Evolutionary conservation across 2,113 vertebrate species (phyloP), one percentile per base, ranked within the genome.

Genomic region (Muntiacus reevesi): DNA sequence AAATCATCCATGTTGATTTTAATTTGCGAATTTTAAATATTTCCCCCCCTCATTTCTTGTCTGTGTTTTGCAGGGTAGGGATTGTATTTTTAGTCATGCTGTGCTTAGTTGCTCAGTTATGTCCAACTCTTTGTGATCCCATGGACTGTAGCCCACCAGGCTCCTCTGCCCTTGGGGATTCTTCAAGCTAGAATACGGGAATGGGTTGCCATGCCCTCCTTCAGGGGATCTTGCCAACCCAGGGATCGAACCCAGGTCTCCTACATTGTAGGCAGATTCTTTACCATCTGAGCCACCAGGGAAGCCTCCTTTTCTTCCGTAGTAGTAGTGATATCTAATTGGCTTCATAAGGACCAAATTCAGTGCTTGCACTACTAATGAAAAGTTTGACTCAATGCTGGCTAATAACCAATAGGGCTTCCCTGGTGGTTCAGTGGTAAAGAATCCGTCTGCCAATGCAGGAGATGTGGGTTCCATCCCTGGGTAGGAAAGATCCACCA

Each of bases 381-480:
- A 91, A 50, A 89, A 40, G 14, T 78, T 89, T 95, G 84, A 90
- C 76, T 92, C 85, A 82, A 36, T 55, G 60, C 36, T 84, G 40
- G 36, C 17, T 64, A 54, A 30, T 81, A 94, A 85, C 27, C n/a
- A 50, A 81, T 7, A 43, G 12, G 40, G 40, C 40, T 76, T 43
- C 21, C 40, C 23, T 43, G 71, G 40, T 43, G 71, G 23, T 43
- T 43, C 71, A 14, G 23, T 43, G 71, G 23, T 76, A 76, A 43
- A 76, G 40, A 76, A 43, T 43, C 40, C 6, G 7, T 76, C 71
- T 76, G 36, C 25, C 71, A 43, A 1, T 27, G 36, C 23, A 43
- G 40, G 23, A 76, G 23, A 27, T 23, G 3, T 2, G 23, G 23
- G 71, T 76, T 76, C 40, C 36, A 27, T 76, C 12, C 71, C 23